A percentile compares a stretch with the other conserved stretches of the same genome.
These are phyloP conservation scores for Pissodes strobi DNA, from an alignment of 1,140 invertebrate species.

Conservation along the genomic window DNA sequence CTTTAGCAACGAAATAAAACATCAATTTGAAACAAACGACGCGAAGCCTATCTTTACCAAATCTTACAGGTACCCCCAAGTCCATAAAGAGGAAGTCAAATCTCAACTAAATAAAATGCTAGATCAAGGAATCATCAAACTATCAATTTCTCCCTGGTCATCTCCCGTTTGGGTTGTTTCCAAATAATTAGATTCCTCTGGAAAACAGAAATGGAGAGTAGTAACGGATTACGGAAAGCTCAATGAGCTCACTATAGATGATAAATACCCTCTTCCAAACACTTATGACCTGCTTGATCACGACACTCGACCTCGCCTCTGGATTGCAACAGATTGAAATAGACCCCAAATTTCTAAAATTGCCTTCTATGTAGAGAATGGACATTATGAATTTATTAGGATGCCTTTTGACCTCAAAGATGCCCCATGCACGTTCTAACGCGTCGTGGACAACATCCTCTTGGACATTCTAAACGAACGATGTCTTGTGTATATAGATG, in stretches of 20 bases:
- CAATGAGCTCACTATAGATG: no score
- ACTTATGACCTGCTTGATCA: no score
- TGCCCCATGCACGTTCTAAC: slow-evolving; percentile 47
- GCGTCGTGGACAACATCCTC: slow-evolving; percentile 45
- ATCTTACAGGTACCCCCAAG: slow-evolving; percentile 23
- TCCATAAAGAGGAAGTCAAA: no score
- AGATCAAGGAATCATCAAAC: no score
- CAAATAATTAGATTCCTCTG: no score
- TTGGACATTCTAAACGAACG: slow-evolving; percentile 1
- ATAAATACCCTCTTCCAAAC: no score
- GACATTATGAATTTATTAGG: slow-evolving; percentile 48
- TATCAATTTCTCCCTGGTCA: no score
- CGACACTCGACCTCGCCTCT: no score
- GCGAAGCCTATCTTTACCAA: not conserved
- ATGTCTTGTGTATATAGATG: slow-evolving; percentile 33
- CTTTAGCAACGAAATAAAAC: slow-evolving; percentile 21
- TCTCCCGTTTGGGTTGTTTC: no score
- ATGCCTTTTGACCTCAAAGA: slow-evolving; percentile 52
- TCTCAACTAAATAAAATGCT: slow-evolving; percentile 39
- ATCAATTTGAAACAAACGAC: slow-evolving; percentile 13
- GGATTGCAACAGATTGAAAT: slow-evolving; percentile 18
- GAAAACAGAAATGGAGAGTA: no score
- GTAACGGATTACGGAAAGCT: no score
- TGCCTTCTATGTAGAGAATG: slow-evolving; percentile 47
- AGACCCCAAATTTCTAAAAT: slow-evolving; percentile 48